Evolutionary conservation across 92 coral and sea anemone genomes (phyloP).

Genomic region (Diadumene lineata): DNA sequence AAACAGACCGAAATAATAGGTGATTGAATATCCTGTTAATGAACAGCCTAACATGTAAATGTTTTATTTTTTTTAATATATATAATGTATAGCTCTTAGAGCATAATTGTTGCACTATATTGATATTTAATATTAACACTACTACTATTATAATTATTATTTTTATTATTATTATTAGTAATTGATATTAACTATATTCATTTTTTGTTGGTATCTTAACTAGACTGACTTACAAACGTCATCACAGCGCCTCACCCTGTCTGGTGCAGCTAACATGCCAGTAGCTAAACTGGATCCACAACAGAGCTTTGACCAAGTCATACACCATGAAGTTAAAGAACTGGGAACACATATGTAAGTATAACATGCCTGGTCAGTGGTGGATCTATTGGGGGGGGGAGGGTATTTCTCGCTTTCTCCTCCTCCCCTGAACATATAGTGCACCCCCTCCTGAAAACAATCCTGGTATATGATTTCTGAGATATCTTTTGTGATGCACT

Average conservation of each 20-base stretch:
- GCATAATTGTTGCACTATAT: no score
- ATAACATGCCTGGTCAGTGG: not conserved
- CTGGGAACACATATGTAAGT: conserved; percentile 95
- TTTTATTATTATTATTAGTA: no score
- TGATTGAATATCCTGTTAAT: no score
- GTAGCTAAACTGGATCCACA: conserved; percentile 90
- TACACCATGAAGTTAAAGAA: conserved; percentile 97
- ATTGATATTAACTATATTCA: not conserved
- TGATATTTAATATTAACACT: no score
- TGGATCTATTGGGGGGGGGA: not conserved
- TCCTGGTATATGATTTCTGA: no score
- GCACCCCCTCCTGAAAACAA: no score
- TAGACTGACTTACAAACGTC: conserved; percentile 98
- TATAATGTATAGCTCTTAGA: no score
- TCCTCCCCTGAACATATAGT: no score
- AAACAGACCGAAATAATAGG: not conserved
- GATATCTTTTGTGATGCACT: no score
- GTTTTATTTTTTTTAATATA: no score
- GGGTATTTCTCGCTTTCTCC: no score
- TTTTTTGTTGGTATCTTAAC: not conserved
- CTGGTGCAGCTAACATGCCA: conserved; percentile 96
- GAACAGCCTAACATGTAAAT: no score
- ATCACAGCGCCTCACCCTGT: conserved; percentile 88
- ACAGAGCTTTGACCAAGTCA: conserved; percentile 98
- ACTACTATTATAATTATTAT: not conserved